Evolutionary conservation across 2,797 vertebrate species (phyloP).

Genomic region (Rhinella marina): DNA sequence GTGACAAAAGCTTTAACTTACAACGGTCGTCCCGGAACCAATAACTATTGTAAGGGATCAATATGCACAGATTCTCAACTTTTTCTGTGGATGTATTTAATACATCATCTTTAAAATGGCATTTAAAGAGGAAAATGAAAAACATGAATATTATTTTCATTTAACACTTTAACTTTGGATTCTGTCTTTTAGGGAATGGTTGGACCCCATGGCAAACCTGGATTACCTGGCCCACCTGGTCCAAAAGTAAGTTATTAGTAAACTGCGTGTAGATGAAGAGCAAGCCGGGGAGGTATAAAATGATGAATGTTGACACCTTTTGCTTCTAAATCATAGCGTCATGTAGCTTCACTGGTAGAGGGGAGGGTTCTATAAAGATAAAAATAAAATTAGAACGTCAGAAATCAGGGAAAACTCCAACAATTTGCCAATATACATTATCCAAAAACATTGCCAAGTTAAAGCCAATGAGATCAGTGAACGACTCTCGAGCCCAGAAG

Average conservation of each 20-base stretch:
- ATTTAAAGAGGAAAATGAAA: background rate
- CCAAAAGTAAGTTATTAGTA: slow-evolving; percentile 83
- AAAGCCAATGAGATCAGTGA: slow-evolving; percentile 46
- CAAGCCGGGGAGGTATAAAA: background rate
- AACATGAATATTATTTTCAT: background rate
- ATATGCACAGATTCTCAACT: background rate
- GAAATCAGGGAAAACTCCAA: slow-evolving; percentile 9
- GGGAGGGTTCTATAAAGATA: slow-evolving; percentile 5
- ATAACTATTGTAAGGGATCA: no score
- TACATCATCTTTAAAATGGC: background rate
- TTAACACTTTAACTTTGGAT: slow-evolving; percentile 17
- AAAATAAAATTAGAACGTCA: background rate
- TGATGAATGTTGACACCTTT: slow-evolving; percentile 33
- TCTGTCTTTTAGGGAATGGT: slow-evolving; percentile 80
- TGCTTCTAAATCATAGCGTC: slow-evolving; percentile 20
- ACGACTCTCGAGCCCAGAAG: slow-evolving; percentile 20
- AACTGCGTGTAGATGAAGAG: background rate
- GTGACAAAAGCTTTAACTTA: no score
- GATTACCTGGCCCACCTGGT: slow-evolving; percentile 86
- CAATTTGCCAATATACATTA: slow-evolving; percentile 33
- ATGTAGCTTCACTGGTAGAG: slow-evolving; percentile 38
- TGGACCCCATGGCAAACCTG: slow-evolving; percentile 91
- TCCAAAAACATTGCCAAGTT: slow-evolving; percentile 3
- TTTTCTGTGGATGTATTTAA: background rate
- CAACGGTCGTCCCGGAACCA: no score